phyloP scores from a whole-genome alignment of 2,797 vertebrate species.

The Bovichtus variegatus region DNA sequence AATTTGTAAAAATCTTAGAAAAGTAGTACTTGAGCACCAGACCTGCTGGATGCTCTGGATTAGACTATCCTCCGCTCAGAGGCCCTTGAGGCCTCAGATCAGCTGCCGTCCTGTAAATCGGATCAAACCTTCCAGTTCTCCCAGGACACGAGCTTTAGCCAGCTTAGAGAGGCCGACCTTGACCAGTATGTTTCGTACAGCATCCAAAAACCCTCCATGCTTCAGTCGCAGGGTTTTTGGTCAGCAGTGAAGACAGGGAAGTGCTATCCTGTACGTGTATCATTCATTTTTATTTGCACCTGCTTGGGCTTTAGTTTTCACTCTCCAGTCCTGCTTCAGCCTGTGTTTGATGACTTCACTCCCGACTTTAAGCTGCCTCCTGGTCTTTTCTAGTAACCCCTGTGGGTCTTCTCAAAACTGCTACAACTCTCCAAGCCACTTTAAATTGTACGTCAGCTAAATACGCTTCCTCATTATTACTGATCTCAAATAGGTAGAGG shows the following conservation, averaged over 20 bases:
- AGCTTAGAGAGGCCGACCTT: slow-evolving; percentile 33
- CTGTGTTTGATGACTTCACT: neutral
- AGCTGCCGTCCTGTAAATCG: neutral
- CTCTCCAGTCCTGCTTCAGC: neutral
- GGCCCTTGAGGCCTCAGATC: slow-evolving; percentile 9
- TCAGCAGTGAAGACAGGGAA: neutral
- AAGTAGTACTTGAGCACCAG: too few species aligned
- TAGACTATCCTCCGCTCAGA: neutral
- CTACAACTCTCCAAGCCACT: neutral
- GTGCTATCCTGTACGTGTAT: neutral
- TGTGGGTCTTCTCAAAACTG: neutral
- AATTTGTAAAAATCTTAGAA: neutral
- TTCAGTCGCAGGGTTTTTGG: neutral
- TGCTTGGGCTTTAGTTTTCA: neutral
- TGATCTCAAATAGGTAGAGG: neutral
- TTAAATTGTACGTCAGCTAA: neutral
- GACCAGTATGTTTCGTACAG: slow-evolving; percentile 4
- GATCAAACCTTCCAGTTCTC: slow-evolving; percentile 24
- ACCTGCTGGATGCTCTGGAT: slow-evolving; percentile 14
- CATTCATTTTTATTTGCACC: too few species aligned
- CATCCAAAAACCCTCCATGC: neutral
- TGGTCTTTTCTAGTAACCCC: neutral
- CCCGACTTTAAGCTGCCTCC: neutral
- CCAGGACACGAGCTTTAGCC: slow-evolving; percentile 11
- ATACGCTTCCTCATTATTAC: slow-evolving; percentile 7